Evolutionary conservation across 1,140 invertebrate genomes (phyloP), one percentile per base, ranked within the genome.

Genomic region (Thaumetopoea pityocampa): DNA sequence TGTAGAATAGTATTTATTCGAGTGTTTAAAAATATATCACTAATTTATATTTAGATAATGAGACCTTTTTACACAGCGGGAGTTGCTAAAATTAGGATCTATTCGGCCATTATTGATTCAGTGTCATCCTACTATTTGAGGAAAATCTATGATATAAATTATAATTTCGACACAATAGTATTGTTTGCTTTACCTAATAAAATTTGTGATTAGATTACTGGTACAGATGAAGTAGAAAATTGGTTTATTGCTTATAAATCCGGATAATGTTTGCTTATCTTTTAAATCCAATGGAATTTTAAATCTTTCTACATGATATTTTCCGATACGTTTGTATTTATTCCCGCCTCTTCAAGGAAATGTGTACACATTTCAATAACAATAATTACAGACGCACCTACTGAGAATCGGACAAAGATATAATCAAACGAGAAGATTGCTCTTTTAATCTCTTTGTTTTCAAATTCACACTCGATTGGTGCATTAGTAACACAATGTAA

Each of bases 51-150:
- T n/a, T n/a, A n/a, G n/a, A n/a, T n/a, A n/a, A n/a, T n/a, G n/a
- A n/a, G n/a, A n/a, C n/a, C n/a, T n/a, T n/a, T n/a, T n/a, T n/a
- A n/a, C n/a, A n/a, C n/a, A n/a, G n/a, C n/a, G n/a, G n/a, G n/a
- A n/a, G n/a, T n/a, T n/a, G 51, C 53, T 55, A 56, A 53, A 55
- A 50, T 52, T 56, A 61, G 18, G 49, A 38, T 12, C 17, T 41
- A 48, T 23, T 53, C 46, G 63, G 49, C 58, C 61, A 42, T 63
- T 68, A 68, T 66, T 50, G 66, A 66, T 62, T 62, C 49, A 41
- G 44, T 51, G 55, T 53, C 53, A 50, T 51, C 40, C 37, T 62
- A 55, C 63, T 63, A 67, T 63, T 67, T 67, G 63, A 67, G 59
- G 63, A 63, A 58, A 63, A 57, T 59, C 52, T 49, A 51, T 51